phyloP scores from a whole-genome alignment of 2,113 vertebrate genomes.

The Promerops cafer region DNA sequence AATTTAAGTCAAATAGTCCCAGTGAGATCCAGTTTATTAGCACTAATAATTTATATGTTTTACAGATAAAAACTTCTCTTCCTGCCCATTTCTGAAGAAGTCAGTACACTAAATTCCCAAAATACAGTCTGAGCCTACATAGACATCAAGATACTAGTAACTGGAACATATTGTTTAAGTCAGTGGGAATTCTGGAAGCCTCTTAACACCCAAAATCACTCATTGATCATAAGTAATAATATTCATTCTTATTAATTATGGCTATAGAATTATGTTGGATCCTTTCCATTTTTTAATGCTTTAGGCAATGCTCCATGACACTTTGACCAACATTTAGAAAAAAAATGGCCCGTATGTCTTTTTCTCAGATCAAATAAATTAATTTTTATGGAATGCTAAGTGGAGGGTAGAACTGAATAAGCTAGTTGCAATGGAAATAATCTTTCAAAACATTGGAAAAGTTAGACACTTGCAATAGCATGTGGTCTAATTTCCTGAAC shows the following conservation, averaged over 20 bases:
- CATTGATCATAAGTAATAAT: neutral
- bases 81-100: neutral
- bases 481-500: slow-evolving; percentile 58
- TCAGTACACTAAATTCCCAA: neutral
- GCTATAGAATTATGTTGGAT: neutral
- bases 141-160: neutral
- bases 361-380: slow-evolving; percentile 46
- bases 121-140: neutral
- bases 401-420: slow-evolving; percentile 13
- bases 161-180: neutral
- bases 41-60: neutral
- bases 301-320: slow-evolving; percentile 10
- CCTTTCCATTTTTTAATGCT: neutral
- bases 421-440: slow-evolving; percentile 42
- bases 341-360: slow-evolving; percentile 3
- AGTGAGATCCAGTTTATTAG: neutral
- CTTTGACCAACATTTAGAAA: slow-evolving; percentile 3
- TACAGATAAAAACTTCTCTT: neutral
- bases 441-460: slow-evolving; percentile 56
- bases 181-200: neutral
- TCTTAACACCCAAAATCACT: neutral
- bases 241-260: neutral
- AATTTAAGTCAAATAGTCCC: neutral
- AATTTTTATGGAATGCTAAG: slow-evolving; percentile 39
- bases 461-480: slow-evolving; percentile 17